These are phyloP conservation scores for Dryococelus australis DNA, from an alignment of 2,888 invertebrate species.

Conservation along the genomic window DNA sequence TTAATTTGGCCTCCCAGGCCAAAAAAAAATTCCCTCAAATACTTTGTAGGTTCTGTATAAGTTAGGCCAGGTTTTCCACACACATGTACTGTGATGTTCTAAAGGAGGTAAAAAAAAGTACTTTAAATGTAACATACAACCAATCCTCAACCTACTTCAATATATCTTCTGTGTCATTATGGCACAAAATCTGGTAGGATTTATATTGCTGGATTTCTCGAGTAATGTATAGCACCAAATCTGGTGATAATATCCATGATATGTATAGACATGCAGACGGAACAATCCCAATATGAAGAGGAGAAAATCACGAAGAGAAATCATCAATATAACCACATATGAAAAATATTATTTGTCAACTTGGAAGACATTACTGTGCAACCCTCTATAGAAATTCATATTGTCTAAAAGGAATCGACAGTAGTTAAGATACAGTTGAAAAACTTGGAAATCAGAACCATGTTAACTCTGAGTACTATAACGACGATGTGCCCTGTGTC, in stretches of 20 bases:
- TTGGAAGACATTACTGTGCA: slow-evolving; percentile 16
- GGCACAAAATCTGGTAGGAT: neutral
- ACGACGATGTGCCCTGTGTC: neutral
- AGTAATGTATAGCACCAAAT: neutral
- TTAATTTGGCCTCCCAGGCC: neutral
- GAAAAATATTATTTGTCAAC: neutral
- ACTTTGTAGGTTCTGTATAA: neutral
- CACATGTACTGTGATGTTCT: neutral
- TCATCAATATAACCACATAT: neutral
- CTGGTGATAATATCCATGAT: neutral
- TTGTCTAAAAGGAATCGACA: neutral
- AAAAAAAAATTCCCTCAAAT: neutral
- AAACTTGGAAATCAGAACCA: no score
- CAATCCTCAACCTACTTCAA: neutral
- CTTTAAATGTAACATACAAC: neutral
- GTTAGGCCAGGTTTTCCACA: neutral
- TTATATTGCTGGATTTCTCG: neutral
- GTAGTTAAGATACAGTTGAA: neutral
- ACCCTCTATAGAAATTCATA: neutral
- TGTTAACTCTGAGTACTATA: neutral
- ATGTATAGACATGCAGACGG: slow-evolving; percentile 5
- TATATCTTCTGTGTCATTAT: neutral
- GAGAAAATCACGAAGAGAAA: neutral
- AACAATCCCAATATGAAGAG: neutral
- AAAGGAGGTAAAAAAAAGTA: no score